Base-by-base conservation (phyloP, 2,797 vertebrate genomes). In the Mustela erminea region DNA sequence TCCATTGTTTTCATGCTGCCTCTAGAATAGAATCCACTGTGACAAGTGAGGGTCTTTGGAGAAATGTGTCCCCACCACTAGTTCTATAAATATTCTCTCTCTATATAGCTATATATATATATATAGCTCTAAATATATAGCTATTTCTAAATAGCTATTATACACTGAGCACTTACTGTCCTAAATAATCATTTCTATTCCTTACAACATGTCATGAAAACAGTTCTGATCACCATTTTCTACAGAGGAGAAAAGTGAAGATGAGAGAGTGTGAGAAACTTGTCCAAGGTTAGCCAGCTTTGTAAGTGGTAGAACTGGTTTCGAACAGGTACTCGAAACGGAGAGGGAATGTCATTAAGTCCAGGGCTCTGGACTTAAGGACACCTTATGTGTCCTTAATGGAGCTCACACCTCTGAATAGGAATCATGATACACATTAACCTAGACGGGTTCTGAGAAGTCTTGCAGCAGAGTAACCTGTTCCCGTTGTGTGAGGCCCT, bases 181-280 rank as follows among this genome's bases (percentile, higher is more conserved):
- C 70, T 2, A 5, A 84, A 38, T 32, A 56, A 60, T 46, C 54
- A 91, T 54, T 93, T 83, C 80, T 66, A 38, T 10, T 83, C 46
- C 62, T 88, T 78, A 21, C 12, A 80, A 70, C 5, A 77, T n/a
- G 32, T 29, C 66, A 84, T 52, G 29, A 35, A 90, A 81, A 83
- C n/a, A 72, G 84, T 75, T 81, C 46, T 86, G 32, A 38, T 87
- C 35, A 20, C 64, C n/a, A 66, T 58, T 93, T 95, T 96, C 56
- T 56, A 83, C 68, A 87, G 13, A 64, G 35, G 12, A 54, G 84
- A 83, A 95, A 72, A 66, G 46, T 27, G 32, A 87, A 90, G 90
- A 87, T 62, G 9, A 56, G 52, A 85, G 18, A 90, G 60, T 74
- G 56, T 64, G 83, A 95, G 68, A 75, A 87, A 70, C 21, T 32